A percentile compares a stretch with the other conserved stretches of the same genome.
These are phyloP conservation scores for Crematogaster levior DNA, from an alignment of 2,888 invertebrate genomes.

Conservation along the genomic window DNA sequence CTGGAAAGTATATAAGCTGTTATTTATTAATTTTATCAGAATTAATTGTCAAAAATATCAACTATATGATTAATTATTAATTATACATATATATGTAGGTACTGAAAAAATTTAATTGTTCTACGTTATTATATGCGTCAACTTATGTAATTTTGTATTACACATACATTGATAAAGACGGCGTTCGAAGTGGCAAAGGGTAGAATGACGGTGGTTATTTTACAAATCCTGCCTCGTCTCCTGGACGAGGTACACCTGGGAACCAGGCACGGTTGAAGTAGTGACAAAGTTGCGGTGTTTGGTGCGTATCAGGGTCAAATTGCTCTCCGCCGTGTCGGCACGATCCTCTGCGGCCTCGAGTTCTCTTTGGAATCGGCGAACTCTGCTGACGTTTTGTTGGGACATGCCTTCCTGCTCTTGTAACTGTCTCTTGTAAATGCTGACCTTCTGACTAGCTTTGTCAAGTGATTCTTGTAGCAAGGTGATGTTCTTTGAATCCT, in stretches of 20 bases:
- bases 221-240: slow-evolving; percentile 89
- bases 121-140: not conserved
- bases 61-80: not conserved
- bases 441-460: slow-evolving; percentile 94
- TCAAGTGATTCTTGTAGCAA: slow-evolving; percentile 96
- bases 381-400: slow-evolving; percentile 96
- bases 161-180: slow-evolving; percentile 70
- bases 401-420: slow-evolving; percentile 97
- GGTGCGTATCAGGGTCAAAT: slow-evolving; percentile 97
- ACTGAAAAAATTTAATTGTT: not conserved
- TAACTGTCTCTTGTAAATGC: slow-evolving; percentile 98
- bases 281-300: slow-evolving; percentile 99
- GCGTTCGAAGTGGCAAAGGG: slow-evolving; percentile 72
- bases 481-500: slow-evolving; percentile 98
- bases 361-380: slow-evolving; percentile 99
- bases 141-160: not conserved
- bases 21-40: not conserved
- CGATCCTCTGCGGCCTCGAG: slow-evolving; percentile 99
- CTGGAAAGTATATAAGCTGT: not conserved
- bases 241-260: slow-evolving; percentile 96
- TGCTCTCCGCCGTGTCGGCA: slow-evolving; percentile 97
- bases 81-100: too few relatives aligned
- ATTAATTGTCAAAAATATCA: not conserved
- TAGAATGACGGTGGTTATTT: slow-evolving; percentile 63
- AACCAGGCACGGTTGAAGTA: slow-evolving; percentile 96